Evolutionary conservation across 2,797 vertebrate genomes (phyloP).

Genomic region (Rhabdophis nuchalis): DNA sequence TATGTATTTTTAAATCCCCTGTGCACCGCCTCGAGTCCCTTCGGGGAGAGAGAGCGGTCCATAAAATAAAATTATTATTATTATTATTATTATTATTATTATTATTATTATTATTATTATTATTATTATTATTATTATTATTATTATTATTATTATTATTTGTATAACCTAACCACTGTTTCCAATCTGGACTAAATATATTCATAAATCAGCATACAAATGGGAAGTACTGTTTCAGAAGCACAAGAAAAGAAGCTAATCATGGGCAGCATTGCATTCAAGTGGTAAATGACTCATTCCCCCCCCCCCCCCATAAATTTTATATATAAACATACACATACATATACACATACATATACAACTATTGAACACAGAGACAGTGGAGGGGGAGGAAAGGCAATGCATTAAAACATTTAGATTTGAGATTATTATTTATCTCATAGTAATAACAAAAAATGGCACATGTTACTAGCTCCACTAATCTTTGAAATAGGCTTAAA

Average conservation of each 20-base stretch:
- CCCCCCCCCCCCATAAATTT: conserved; percentile 42
- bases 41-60: too few relatives aligned
- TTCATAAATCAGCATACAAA: background rate
- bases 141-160: too few relatives aligned
- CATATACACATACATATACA: too few relatives aligned
- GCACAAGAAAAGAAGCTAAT: background rate
- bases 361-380: background rate
- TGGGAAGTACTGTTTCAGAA: background rate
- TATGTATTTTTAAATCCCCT: too few relatives aligned
- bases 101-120: too few relatives aligned
- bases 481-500: conserved; percentile 65
- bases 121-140: too few relatives aligned
- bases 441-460: conserved; percentile 55
- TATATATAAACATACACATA: background rate
- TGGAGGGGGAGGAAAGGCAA: background rate
- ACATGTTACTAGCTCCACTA: conserved; percentile 61
- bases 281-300: background rate
- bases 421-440: conserved; percentile 50
- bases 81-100: too few relatives aligned
- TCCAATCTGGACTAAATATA: background rate
- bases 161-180: background rate
- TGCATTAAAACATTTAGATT: conserved; percentile 49
- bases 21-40: too few relatives aligned
- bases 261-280: background rate
- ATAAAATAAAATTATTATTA: too few relatives aligned